Evolutionary conservation across 2,888 invertebrate species (phyloP).

Genomic region (Drymonia ruficornis): DNA sequence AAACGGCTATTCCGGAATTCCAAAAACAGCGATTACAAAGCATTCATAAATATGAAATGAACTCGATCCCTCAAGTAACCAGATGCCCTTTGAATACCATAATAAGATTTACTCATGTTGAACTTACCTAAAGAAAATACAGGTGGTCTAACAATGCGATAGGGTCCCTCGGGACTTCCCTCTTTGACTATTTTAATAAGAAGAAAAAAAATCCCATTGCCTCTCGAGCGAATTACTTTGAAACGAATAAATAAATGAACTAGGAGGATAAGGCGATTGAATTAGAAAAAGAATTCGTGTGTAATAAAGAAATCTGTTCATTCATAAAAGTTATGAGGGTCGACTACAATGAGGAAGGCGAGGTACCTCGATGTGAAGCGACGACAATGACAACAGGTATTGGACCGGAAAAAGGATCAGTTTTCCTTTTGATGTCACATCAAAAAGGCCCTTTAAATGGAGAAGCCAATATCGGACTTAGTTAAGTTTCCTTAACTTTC

Average conservation of each 20-base stretch:
- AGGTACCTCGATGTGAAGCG: slow-evolving; percentile 52
- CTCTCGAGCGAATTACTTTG: slow-evolving; percentile 73
- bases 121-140: slow-evolving; percentile 69
- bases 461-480: slow-evolving; percentile 47
- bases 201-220: slow-evolving; percentile 63
- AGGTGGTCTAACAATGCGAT: slow-evolving; percentile 75
- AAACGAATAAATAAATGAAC: slow-evolving; percentile 79
- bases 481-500: slow-evolving; percentile 42
- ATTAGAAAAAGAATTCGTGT: slow-evolving; percentile 78
- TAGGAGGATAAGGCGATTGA: slow-evolving; percentile 73
- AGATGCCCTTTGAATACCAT: slow-evolving; percentile 72
- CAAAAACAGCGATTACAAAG: slow-evolving; percentile 40
- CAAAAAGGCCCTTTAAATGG: slow-evolving; percentile 58
- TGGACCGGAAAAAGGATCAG: slow-evolving; percentile 76
- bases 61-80: slow-evolving; percentile 67
- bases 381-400: slow-evolving; percentile 75
- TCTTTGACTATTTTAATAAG: slow-evolving; percentile 81
- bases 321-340: slow-evolving; percentile 77
- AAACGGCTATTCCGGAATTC: slow-evolving; percentile 13
- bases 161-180: slow-evolving; percentile 61
- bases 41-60: slow-evolving; percentile 69
- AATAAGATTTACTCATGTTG: slow-evolving; percentile 77
- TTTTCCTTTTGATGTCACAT: slow-evolving; percentile 77
- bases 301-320: slow-evolving; percentile 76
- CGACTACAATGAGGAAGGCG: slow-evolving; percentile 67